Base-by-base conservation (phyloP, 2,113 vertebrate genomes). In the Xenopus tropicalis region DNA sequence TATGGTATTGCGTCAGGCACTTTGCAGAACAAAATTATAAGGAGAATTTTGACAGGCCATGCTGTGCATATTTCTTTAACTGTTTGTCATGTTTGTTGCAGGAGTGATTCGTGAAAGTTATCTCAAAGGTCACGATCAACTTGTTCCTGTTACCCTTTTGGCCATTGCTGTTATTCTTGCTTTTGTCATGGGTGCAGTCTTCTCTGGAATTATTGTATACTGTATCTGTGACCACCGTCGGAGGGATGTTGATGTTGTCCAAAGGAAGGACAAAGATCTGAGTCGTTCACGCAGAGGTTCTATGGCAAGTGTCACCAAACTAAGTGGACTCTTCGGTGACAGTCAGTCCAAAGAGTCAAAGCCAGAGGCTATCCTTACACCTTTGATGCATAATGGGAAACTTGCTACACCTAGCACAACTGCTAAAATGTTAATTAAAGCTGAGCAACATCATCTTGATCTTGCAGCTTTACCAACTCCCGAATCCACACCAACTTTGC, bases 41-140 rank as follows among this genome's bases (percentile, higher is more conserved):
- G 11, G 48, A 74, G 67, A 66, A 20, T 74, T 19, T 13, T 3
- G 74, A 70, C 19, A 19, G 72, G 29, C 65, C 77, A 22, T 64
- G 16, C 23, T 59, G 61, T 81, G 20, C 69, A 57, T 22, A 11
- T 37, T 71, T 66, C 54, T 61, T 79, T 87, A 79, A 69, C 56
- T 43, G 14, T 80, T 1, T 85, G 9, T 82, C 67, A 72, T 88
- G 64, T 91, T 82, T 92, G 0, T 93, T 90, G 77, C 94, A 99
- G 97, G 97, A 84, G 95, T 99, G 85, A 99, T 99, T 81, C 96
- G 96, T 0, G 97, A 98, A 84, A 98, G 95, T 86, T 98, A 95
- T 88, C 94, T 98, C 86, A 95, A 97, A 84, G 94, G 94, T 74
- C 95, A 93, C 0, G 93, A 98, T 87, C 96, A 95, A 88, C 93